These are phyloP conservation scores for Passer domesticus DNA, from an alignment of 2,113 vertebrate species.

Conservation along the genomic window DNA sequence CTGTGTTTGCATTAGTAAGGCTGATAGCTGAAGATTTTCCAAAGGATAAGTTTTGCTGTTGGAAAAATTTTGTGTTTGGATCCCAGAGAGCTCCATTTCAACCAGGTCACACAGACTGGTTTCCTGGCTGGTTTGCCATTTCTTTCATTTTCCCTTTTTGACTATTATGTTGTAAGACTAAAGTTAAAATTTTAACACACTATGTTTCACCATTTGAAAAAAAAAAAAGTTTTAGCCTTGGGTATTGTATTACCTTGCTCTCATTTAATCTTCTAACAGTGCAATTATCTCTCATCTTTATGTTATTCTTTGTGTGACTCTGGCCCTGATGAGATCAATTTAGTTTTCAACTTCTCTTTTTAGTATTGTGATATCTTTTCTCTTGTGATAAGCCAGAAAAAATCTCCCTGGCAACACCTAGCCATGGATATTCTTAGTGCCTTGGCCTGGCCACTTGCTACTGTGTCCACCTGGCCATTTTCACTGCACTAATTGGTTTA, in stretches of 20 bases:
- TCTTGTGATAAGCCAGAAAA: constrained; percentile 14
- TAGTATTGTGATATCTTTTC: constrained; percentile 12
- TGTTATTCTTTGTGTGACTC: not conserved
- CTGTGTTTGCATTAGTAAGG: not conserved
- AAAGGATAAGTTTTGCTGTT: not conserved
- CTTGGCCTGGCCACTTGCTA: constrained; percentile 1
- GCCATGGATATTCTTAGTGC: constrained; percentile 5
- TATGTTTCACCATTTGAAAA: not conserved
- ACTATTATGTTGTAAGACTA: not conserved
- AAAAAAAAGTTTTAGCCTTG: not conserved
- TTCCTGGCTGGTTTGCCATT: not conserved
- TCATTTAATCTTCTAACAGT: constrained; percentile 31
- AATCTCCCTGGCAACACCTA: constrained; percentile 35
- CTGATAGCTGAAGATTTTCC: not conserved
- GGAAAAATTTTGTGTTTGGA: not conserved
- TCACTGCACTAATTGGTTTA: constrained; percentile 15
- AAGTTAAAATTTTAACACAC: not conserved
- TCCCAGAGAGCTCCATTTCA: not conserved
- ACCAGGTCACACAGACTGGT: not conserved
- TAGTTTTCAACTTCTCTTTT: constrained; percentile 41
- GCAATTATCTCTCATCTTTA: constrained; percentile 38
- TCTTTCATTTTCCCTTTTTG: not conserved
- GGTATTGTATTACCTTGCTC: not conserved
- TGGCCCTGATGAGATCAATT: constrained; percentile 20
- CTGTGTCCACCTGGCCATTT: not conserved